A percentile compares a stretch with the other conserved stretches of the same genome.
Evolutionary conservation across 2,113 vertebrate genomes (phyloP).

Genomic region (Podarcis raffonei): DNA sequence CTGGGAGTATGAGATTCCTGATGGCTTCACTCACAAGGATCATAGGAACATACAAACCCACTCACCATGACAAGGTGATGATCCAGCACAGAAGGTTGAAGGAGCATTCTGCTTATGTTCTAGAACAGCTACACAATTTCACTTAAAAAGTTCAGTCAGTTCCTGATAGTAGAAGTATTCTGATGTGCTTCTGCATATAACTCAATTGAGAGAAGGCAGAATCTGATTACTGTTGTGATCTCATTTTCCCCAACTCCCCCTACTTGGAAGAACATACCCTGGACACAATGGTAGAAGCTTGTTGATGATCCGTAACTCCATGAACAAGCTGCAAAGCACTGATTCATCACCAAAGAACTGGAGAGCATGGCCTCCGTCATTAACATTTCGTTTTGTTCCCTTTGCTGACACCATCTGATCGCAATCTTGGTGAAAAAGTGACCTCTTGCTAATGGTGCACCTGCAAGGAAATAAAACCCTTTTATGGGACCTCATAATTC

Average conservation of each 20-base stretch:
- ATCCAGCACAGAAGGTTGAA: background rate
- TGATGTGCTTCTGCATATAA: background rate
- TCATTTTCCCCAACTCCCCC: background rate
- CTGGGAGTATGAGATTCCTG: too few relatives aligned
- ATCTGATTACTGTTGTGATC: background rate
- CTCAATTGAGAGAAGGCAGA: constrained; percentile 20
- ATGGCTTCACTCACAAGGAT: too few relatives aligned
- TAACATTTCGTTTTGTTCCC: constrained; percentile 39
- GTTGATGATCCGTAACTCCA: constrained; percentile 43
- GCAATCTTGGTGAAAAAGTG: constrained; percentile 25
- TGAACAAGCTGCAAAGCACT: constrained; percentile 33
- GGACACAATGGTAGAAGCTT: constrained; percentile 26
- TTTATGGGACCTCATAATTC: constrained; percentile 16
- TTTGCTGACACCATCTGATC: constrained; percentile 46
- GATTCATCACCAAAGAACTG: constrained; percentile 30
- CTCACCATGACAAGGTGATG: too few relatives aligned
- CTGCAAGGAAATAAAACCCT: constrained; percentile 41
- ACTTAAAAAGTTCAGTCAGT: too few relatives aligned
- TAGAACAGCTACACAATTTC: too few relatives aligned
- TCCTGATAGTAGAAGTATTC: background rate
- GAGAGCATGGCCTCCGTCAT: constrained; percentile 28
- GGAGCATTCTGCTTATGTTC: too few relatives aligned
- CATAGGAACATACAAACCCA: too few relatives aligned
- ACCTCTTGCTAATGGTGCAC: constrained; percentile 39
- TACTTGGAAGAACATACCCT: background rate